A percentile compares a stretch with the other conserved stretches of the same genome.
These are phyloP conservation scores for Leptosomus discolor DNA, from an alignment of 2,113 vertebrate species.

Conservation along the genomic window DNA sequence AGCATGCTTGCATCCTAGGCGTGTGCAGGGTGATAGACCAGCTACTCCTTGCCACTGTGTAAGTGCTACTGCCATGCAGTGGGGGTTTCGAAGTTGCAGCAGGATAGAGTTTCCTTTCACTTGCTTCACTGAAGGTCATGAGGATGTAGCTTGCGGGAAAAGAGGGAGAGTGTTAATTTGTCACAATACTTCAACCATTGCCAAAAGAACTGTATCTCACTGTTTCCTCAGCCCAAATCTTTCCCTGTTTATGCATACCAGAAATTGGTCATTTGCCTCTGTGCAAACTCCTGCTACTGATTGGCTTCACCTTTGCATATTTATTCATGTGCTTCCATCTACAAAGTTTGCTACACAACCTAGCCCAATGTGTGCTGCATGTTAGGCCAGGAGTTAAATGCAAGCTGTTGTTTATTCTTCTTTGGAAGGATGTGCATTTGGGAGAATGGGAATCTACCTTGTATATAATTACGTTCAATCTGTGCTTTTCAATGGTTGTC, in stretches of 20 bases:
- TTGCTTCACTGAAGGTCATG: not conserved
- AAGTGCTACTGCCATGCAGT: not conserved
- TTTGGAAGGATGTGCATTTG: not conserved
- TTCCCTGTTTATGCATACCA: not conserved
- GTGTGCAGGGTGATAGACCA: not conserved
- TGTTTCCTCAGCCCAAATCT: not conserved
- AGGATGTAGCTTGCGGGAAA: not conserved
- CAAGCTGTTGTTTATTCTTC: not conserved
- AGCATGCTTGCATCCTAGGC: not conserved
- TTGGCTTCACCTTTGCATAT: not conserved
- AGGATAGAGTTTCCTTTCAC: not conserved
- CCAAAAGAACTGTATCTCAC: not conserved
- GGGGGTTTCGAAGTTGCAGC: not conserved
- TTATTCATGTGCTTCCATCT: not conserved
- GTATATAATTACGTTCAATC: not conserved
- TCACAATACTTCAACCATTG: not conserved
- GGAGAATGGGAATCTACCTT: not conserved
- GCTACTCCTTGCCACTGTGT: not conserved
- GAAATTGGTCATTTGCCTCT: not conserved
- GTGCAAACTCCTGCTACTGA: not conserved
- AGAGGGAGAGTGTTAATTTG: not conserved
- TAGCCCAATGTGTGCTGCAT: not conserved
- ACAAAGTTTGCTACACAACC: not conserved
- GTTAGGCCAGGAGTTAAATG: not conserved
- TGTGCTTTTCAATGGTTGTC: not conserved